Evolutionary conservation across 2,797 vertebrate species (phyloP).

Genomic region (Megaceryle alcyon): DNA sequence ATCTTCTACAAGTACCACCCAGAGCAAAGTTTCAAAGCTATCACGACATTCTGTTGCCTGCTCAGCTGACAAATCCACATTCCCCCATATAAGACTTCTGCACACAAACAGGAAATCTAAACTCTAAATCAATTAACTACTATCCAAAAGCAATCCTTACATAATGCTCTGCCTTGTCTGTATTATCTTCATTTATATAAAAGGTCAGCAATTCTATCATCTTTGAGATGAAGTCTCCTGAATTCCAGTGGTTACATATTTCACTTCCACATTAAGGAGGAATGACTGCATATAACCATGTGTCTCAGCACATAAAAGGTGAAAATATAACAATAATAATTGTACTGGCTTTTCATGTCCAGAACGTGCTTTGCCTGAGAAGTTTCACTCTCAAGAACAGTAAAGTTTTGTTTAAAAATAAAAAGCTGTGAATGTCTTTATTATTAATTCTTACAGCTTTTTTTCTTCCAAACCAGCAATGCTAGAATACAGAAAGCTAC

Average conservation of each 20-base stretch:
- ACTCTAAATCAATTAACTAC: not conserved
- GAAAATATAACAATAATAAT: constrained; percentile 4
- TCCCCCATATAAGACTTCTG: not conserved
- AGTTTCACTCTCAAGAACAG: not conserved
- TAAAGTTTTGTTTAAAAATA: not conserved
- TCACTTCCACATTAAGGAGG: constrained; percentile 29
- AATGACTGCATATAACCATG: constrained; percentile 1
- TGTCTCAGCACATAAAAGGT: constrained; percentile 31
- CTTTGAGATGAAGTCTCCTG: constrained; percentile 7
- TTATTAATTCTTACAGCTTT: not conserved
- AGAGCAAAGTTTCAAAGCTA: not conserved
- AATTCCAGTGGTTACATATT: constrained; percentile 13
- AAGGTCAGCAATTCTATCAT: constrained; percentile 46
- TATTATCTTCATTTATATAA: constrained; percentile 3
- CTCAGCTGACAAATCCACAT: not conserved
- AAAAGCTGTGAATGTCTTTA: not conserved
- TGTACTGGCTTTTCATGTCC: not conserved
- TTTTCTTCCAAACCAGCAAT: not conserved
- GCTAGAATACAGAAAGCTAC: not conserved
- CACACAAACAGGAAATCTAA: not conserved
- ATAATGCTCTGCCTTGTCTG: not conserved
- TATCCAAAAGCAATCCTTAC: not conserved
- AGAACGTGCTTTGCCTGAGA: not conserved
- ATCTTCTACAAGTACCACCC: not conserved
- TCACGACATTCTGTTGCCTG: not conserved